phyloP scores from a whole-genome alignment of 2,113 vertebrate genomes.

The Oxyura jamaicensis region DNA sequence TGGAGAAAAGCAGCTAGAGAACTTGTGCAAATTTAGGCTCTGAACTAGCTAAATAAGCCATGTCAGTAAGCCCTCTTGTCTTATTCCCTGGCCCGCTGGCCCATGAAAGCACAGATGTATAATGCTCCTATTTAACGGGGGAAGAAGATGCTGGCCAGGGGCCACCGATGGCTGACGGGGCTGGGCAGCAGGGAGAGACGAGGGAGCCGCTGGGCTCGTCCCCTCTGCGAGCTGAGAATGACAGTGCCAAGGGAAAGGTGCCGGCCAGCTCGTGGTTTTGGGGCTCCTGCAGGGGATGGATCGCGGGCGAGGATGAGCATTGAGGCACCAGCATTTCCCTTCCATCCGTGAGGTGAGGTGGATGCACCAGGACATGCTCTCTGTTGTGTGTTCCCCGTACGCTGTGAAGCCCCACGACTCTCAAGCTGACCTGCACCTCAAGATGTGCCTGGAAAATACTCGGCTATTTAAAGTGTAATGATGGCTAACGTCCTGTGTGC shows the following conservation, averaged over 20 bases:
- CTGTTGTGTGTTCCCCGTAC: neutral
- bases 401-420: neutral
- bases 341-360: neutral
- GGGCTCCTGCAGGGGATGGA: neutral
- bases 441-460: neutral
- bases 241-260: neutral
- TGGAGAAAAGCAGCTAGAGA: conserved; percentile 52
- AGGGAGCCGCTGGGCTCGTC: neutral
- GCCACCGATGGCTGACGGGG: neutral
- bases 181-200: neutral
- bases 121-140: conserved; percentile 52
- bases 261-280: neutral
- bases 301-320: rapidly evolving
- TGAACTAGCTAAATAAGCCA: conserved; percentile 62
- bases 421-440: neutral
- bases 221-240: neutral
- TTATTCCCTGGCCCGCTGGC: conserved; percentile 43
- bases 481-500: conserved; percentile 3
- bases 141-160: conserved; percentile 52
- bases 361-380: neutral
- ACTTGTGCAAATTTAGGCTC: conserved; percentile 49
- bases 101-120: conserved; percentile 42
- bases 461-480: neutral
- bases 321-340: neutral
- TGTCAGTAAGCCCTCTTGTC: conserved; percentile 55